Evolutionary conservation across 2,888 invertebrate genomes (phyloP), one percentile per base, ranked within the genome.

Genomic region (Beris chalybata): DNA sequence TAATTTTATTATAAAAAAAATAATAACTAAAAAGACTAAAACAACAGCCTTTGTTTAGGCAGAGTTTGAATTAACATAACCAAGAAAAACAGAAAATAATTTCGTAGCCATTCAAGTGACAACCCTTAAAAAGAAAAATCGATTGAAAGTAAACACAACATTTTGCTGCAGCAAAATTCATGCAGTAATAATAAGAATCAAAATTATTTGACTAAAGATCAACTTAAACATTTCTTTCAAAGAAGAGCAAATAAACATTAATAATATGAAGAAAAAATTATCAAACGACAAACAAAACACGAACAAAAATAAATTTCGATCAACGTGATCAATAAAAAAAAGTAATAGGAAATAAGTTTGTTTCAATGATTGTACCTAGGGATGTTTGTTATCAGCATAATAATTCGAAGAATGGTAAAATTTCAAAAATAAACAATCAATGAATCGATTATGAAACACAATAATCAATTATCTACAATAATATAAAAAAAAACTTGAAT

Each of bases 191-290:
- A 50, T 22, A 50, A 15, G 13, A 50, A 22, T 2, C 15, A 30
- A 53, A 53, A 53, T 53, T 53, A 53, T 53, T 53, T n/a, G 30
- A 53, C 29, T 31, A 30, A 31, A 53, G 5, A 30, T 31, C 7
- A 53, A 53, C 53, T 53, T 53, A 53, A 53, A 30, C 38, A 38
- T 38, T 38, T 38, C 9, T 38, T 38, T 38, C 9, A 38, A 38
- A 38, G 22, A 22, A 22, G 31, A 53, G 31, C 7, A 4, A 30
- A 53, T 53, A n/a, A 30, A 30, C 31, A 53, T 30, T 29, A 52
- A 29, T 52, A 52, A 52, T 15, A 52, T 6, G n/a, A 47, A 47
- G 15, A 22, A 22, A 15, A 50, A 50, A 50, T 29, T 3, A 50
- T 50, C 50, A 50, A 50, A 50, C 4, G 3, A 50, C 9, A 50